Evolutionary conservation across 2,797 vertebrate species (phyloP).

Genomic region (Amphiprion clarkii): DNA sequence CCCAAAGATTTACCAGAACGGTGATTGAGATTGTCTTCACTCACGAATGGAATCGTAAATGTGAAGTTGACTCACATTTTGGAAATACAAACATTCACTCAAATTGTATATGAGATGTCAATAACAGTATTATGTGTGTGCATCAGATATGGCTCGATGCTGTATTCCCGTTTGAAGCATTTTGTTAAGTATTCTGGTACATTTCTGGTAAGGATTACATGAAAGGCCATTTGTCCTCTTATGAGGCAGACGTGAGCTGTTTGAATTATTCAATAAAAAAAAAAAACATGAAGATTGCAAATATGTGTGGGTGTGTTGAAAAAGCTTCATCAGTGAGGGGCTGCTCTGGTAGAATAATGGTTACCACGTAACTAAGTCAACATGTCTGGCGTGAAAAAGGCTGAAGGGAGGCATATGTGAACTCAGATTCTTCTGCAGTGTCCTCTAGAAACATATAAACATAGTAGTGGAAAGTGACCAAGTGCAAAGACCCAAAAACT

Average conservation of each 20-base stretch:
- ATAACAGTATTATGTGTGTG: constrained; percentile 82
- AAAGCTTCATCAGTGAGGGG: not conserved
- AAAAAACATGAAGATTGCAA: constrained; percentile 57
- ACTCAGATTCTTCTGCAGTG: not conserved
- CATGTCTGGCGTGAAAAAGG: not conserved
- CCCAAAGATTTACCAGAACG: constrained; percentile 74
- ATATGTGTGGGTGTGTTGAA: constrained; percentile 41
- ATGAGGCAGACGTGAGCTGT: constrained; percentile 68
- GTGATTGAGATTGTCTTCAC: constrained; percentile 48
- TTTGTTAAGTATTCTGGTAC: constrained; percentile 81
- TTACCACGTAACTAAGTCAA: not conserved
- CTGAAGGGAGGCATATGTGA: no score
- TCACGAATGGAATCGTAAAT: constrained; percentile 56
- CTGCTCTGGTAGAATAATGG: not conserved
- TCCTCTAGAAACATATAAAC: not conserved
- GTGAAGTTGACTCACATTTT: constrained; percentile 72
- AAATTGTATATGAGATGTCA: constrained; percentile 81
- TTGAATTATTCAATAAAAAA: constrained; percentile 77
- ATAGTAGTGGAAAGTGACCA: no score
- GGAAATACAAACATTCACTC: constrained; percentile 66
- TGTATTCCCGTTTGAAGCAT: constrained; percentile 78
- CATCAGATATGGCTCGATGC: constrained; percentile 75
- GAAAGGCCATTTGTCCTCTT: constrained; percentile 69
- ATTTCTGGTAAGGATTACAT: constrained; percentile 79
- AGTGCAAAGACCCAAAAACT: no score